Base-by-base conservation (phyloP, 1,140 invertebrate genomes). In the Belonocnema kinseyi region DNA sequence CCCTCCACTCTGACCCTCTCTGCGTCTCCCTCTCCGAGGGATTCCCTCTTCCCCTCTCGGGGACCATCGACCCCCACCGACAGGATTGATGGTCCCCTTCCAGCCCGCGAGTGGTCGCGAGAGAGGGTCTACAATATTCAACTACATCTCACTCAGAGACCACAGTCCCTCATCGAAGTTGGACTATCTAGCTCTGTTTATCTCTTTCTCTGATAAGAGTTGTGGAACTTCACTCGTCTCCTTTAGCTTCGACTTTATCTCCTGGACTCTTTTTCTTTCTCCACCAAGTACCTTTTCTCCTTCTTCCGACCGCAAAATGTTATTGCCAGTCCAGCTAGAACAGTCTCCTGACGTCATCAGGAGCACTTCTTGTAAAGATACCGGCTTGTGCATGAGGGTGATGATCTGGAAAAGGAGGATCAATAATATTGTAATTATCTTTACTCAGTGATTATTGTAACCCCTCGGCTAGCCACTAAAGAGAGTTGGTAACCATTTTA, bases 261-360 rank as follows among this genome's bases (percentile, higher is more conserved):
- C 77, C 77, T 50, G 73, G 66, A 76, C 77, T 80, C 75, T 79
- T 77, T 66, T 76, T 77, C 77, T 80, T 77, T 80, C 77, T 80
- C 66, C 72, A 40, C 58, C 73, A 75, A 40, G 52, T 79, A 74
- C 83, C 75, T 81, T 78, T 82, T 73, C 77, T 77, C 76, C 71
- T 56, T 80, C 77, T 79, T 76, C 40, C 40, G 40, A 46, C 11
- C 7, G 40, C 40, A 46, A 46, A 46, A 46, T 7, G 40, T 80
- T 81, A 82, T 79, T 78, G 79, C 80, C 80, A 85, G 78, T 82
- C 80, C 84, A 83, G 84, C 86, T 83, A 33, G 26, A 33, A 86
- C 80, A 80, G 82, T 86, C 56, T 74, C 61, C 77, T 85, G 82
- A 86, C 85, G 79, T 84, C 84, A 85, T 21, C 66, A 80, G 56